Base-by-base conservation (phyloP, 1,140 invertebrate genomes). In the Anastatus disparis region DNA sequence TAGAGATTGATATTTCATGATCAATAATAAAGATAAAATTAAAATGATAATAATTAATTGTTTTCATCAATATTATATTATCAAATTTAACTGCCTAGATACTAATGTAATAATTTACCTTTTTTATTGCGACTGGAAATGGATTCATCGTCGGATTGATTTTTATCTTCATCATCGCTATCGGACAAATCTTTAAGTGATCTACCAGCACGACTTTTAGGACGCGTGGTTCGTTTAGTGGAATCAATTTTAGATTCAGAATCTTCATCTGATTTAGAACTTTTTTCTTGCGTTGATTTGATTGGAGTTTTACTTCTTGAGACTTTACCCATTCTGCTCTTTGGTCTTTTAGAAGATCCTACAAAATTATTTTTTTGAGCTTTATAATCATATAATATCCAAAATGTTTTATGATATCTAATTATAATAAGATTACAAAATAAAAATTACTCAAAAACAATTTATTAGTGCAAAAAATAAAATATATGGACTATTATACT, bases 181-280 rank as follows among this genome's bases (percentile, higher is more conserved):
- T 68, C 53, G 12, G 13, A 44, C 20, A 55, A 20, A 22, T 15
- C 20, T 58, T 50, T 56, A 17, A 15, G 38, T 6, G 24, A n/a
- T 59, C 59, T 68, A 48, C n/a, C 27, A 31, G 15, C 52, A 4
- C 35, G 44, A 70, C 48, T 70, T 62, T 70, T 70, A 22, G 68
- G 24, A 2, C 44, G 38, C 48, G 22, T 7, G 17, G 26, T 17
- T 38, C 27, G 2, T 71, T 65, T 58, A 0, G 29, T 15, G 24
- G 1, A 13, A 48, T 20, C 31, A 62, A 31, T 62, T 31, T 48
- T 26, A 48, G 31, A 2, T 48, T 62, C 27, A 13, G 50, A 50
- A 58, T 65, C 44, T 12, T 65, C 22, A 59, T 56, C 26, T 9
- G 62, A 53, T n/a, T 65, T 22, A 40, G 15, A 3, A 17, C 3